A percentile compares a stretch with the other conserved stretches of the same genome.
Conservation (phyloP, 2,113 vertebrate species). For the Istiophorus platypterus region DNA sequence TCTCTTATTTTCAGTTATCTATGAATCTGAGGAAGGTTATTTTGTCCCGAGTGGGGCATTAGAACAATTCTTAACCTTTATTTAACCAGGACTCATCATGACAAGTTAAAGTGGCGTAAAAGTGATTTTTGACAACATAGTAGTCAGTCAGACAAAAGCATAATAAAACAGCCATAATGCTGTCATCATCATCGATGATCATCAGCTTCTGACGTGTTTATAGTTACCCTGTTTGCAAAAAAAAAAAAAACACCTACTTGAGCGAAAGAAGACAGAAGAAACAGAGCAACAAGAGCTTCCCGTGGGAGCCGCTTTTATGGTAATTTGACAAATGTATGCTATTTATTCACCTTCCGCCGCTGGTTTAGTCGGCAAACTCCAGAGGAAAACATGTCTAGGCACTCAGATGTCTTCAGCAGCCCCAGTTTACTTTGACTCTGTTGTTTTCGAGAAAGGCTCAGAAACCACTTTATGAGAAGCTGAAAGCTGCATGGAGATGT, state of each 20-base stretch:
- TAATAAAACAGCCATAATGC: neutral
- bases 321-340: neutral
- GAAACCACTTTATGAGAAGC: conserved; percentile 6
- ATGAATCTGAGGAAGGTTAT: neutral
- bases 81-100: neutral
- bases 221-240: neutral
- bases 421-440: conserved; percentile 10
- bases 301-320: neutral
- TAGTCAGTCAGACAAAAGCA: neutral
- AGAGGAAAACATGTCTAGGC: neutral
- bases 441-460: neutral
- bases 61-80: neutral
- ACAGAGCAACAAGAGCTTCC: neutral
- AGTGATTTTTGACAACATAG: neutral
- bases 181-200: too few relatives aligned
- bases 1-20: neutral
- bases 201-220: neutral
- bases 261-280: neutral
- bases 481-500: neutral
- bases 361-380: neutral
- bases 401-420: neutral
- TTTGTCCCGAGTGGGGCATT: neutral
- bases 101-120: neutral
- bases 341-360: neutral
- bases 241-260: neutral